Evolutionary conservation across 2,888 invertebrate species (phyloP).

Genomic region (Watsonalla cultraria): DNA sequence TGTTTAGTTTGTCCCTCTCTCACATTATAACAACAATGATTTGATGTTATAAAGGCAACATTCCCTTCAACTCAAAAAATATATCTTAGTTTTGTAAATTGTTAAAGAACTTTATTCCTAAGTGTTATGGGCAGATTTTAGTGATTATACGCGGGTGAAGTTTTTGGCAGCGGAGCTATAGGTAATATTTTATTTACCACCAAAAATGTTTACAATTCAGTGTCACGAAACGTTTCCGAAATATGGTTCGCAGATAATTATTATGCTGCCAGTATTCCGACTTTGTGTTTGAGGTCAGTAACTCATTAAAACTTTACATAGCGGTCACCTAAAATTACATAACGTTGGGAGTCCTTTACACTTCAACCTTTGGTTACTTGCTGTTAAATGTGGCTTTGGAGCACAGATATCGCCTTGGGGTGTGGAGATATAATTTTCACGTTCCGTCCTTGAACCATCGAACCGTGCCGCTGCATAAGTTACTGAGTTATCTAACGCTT

Average conservation of each 20-base stretch:
- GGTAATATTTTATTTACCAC: too few species aligned
- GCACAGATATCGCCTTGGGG: not conserved
- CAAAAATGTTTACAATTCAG: too few species aligned
- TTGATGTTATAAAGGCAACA: too few species aligned
- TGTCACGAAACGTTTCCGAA: not conserved
- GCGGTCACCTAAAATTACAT: slow-evolving; percentile 37
- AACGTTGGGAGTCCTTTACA: slow-evolving; percentile 15
- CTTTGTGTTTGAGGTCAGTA: slow-evolving; percentile 26
- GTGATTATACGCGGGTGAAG: too few species aligned
- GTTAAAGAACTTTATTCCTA: too few species aligned
- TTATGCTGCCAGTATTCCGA: slow-evolving; percentile 24
- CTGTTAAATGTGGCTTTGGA: not conserved
- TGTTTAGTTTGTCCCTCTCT: not conserved
- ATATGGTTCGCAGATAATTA: slow-evolving; percentile 10
- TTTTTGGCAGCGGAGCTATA: too few species aligned
- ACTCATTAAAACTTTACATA: slow-evolving; percentile 45
- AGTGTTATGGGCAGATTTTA: too few species aligned
- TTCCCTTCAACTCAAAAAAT: too few species aligned
- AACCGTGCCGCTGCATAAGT: not conserved
- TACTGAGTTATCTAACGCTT: not conserved
- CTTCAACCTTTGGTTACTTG: slow-evolving; percentile 2
- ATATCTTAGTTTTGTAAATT: too few species aligned
- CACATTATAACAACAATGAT: too few species aligned
- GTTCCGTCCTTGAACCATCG: not conserved
- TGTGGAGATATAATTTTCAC: not conserved